Base-by-base conservation (phyloP, 2,888 invertebrate species). In the Lithophane socia region DNA sequence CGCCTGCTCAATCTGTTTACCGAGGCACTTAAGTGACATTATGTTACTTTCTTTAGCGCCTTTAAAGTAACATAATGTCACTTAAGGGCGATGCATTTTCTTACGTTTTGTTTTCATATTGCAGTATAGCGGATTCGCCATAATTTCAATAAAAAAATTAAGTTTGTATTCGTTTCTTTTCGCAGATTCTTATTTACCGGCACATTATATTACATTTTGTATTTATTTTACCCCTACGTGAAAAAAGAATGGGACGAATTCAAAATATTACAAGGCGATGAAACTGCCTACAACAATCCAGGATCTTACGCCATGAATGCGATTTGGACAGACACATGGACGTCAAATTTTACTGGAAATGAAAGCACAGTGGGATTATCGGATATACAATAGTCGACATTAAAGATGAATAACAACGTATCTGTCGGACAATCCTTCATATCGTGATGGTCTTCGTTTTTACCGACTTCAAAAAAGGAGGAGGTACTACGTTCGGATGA, bases 111-210 rank as follows among this genome's bases (percentile, higher is more conserved):
- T 54, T 42, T 60, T 44, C 4, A 21, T 18, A 18, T 21, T 5
- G 2, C 3, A 13, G 3, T 29, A 54, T 54, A 10, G 12, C 18
- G 18, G 8, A 72, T 13, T 37, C 0, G 5, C 16, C 29, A 44
- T 29, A 61, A 44, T 37, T 37, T 37, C 54, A 37, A 37, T 18
- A 47, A 44, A 44, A 54, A 18, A 56, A 29, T 29, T 10, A 18
- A 13, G 7, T 1, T 24, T 37, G 0, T 49, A 2, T n/a, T 64
- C 49, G 18, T 76, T 58, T 76, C 67, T 74, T 49, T 74, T 92
- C 89, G 49, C 92, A 93, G 93, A 67, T 89, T 92, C 52, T 81
- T 93, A 61, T 61, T 93, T 18, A 88, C 87, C 9, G 92, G 92
- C 9, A 88, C 90, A 18, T 5, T 90, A 29, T 80, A 90, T 29